phyloP scores from a whole-genome alignment of 2,797 vertebrate species.

The Gymnocypris eckloni region DNA sequence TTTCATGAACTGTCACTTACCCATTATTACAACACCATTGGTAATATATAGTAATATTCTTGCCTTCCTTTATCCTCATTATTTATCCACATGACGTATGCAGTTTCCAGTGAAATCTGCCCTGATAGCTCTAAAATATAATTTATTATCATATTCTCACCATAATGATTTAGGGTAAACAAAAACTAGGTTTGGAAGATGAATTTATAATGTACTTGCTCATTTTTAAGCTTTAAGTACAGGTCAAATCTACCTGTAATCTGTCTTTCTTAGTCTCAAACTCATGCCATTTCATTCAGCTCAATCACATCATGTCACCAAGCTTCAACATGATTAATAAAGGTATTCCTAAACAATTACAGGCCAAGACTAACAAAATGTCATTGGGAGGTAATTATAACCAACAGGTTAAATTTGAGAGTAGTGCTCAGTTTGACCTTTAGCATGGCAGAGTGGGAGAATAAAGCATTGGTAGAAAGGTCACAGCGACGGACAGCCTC shows the following conservation, averaged over 20 bases:
- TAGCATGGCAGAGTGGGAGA: constrained; percentile 50
- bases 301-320: constrained; percentile 52
- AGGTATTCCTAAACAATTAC: constrained; percentile 69
- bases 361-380: constrained; percentile 65
- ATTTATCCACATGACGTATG: background rate
- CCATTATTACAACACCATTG: background rate
- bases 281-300: constrained; percentile 20
- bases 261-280: constrained; percentile 7
- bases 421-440: constrained; percentile 59
- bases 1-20: background rate
- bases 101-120: background rate
- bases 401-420: constrained; percentile 54
- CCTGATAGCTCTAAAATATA: background rate
- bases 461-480: constrained; percentile 70
- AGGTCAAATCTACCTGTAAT: background rate
- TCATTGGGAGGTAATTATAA: constrained; percentile 68
- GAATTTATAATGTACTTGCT: background rate
- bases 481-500: constrained; percentile 71
- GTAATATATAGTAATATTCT: background rate
- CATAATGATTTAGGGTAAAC: background rate
- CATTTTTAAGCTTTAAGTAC: background rate
- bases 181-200: background rate
- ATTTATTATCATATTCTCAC: background rate
- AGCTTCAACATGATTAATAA: constrained; percentile 71
- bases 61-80: background rate